Conservation (phyloP, 2,113 vertebrate genomes). For the Ranitomeya variabilis region DNA sequence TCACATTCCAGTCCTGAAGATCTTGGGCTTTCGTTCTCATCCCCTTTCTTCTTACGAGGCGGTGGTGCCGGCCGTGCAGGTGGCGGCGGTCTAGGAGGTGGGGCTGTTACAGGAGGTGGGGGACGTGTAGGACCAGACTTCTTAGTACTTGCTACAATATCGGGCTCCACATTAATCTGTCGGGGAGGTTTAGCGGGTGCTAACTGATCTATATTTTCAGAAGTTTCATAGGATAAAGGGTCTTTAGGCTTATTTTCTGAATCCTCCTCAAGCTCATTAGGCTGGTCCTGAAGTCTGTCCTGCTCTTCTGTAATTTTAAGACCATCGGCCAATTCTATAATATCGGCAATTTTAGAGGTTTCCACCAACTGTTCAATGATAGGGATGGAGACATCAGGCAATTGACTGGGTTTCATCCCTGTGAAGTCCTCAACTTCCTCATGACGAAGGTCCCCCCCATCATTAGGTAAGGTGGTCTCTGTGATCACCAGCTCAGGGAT, state of each 20-base stretch:
- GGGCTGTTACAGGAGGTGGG: constrained; percentile 81
- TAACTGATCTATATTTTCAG: constrained; percentile 71
- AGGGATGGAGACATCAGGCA: constrained; percentile 58
- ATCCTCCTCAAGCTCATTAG: constrained; percentile 61
- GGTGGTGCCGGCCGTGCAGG: constrained; percentile 85
- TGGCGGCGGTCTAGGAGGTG: constrained; percentile 90
- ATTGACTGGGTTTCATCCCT: constrained; percentile 60
- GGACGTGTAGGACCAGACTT: constrained; percentile 88
- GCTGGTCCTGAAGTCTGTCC: constrained; percentile 54
- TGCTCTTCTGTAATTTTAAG: constrained; percentile 61
- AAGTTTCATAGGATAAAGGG: constrained; percentile 63
- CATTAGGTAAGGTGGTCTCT: constrained; percentile 63
- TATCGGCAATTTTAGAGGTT: constrained; percentile 57
- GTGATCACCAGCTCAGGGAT: constrained; percentile 68
- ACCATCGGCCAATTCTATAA: constrained; percentile 60
- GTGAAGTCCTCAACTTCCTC: constrained; percentile 60
- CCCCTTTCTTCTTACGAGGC: constrained; percentile 85
- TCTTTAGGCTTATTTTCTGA: constrained; percentile 74
- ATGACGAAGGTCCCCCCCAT: constrained; percentile 51
- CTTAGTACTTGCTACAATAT: constrained; percentile 98
- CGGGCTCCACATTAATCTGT: constrained; percentile 88
- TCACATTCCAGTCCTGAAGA: constrained; percentile 84
- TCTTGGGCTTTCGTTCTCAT: constrained; percentile 81
- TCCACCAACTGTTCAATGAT: constrained; percentile 62
- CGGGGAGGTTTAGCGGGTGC: constrained; percentile 87